These are phyloP conservation scores for Tichodroma muraria DNA, from an alignment of 2,113 vertebrate species.

Conservation along the genomic window DNA sequence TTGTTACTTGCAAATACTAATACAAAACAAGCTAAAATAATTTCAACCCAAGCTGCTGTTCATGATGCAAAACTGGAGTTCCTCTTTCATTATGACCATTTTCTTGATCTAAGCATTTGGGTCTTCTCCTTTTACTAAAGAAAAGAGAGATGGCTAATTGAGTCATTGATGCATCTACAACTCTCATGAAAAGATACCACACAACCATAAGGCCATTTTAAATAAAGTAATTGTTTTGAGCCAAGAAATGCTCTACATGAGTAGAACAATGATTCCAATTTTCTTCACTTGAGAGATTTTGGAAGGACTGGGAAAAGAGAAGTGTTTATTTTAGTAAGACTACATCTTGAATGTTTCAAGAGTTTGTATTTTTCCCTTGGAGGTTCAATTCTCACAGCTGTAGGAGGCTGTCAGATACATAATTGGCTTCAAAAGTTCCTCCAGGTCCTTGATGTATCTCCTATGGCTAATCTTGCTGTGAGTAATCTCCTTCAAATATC, in stretches of 20 bases:
- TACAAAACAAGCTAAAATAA: neutral
- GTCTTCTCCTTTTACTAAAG: neutral
- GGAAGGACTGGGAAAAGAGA: neutral
- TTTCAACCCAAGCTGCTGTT: neutral
- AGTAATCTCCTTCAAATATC: slow-evolving; percentile 50
- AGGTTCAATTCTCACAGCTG: slow-evolving; percentile 34
- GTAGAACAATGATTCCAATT: neutral
- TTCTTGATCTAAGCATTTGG: neutral
- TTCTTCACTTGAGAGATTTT: neutral
- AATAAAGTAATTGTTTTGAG: neutral
- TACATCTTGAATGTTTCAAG: neutral
- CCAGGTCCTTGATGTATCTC: slow-evolving; percentile 2
- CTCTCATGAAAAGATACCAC: neutral
- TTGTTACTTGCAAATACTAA: neutral
- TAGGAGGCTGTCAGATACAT: slow-evolving; percentile 8
- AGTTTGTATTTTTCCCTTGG: neutral
- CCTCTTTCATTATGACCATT: neutral
- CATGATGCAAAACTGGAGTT: neutral
- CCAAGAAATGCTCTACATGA: neutral
- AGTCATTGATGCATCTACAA: neutral
- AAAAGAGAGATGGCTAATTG: neutral
- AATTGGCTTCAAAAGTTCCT: slow-evolving; percentile 42
- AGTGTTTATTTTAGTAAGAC: neutral
- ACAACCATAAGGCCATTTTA: neutral
- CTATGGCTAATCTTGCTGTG: slow-evolving; percentile 40